These are phyloP conservation scores for Formica aserva DNA, from an alignment of 2,888 invertebrate species.

Conservation along the genomic window DNA sequence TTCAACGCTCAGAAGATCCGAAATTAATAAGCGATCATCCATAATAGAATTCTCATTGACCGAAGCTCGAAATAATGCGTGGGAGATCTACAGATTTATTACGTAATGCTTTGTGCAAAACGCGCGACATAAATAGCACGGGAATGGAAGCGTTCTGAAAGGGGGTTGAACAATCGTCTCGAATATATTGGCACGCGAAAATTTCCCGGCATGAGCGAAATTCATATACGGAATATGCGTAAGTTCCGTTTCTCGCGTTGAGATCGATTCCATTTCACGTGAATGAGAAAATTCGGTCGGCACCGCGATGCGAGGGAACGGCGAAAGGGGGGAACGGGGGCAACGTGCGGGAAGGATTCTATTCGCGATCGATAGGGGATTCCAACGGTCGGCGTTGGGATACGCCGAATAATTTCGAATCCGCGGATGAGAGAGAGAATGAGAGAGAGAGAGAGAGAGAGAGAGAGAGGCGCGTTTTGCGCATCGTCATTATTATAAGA, in stretches of 20 bases:
- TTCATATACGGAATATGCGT: slow-evolving; percentile 66
- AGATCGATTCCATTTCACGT: slow-evolving; percentile 58
- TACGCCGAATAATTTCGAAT: slow-evolving; percentile 48
- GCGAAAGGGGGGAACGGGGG: neutral
- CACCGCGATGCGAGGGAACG: neutral
- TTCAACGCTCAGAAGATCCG: neutral
- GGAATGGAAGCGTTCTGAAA: neutral
- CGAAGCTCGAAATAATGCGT: neutral
- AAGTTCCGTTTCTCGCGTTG: slow-evolving; percentile 60
- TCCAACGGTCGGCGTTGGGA: slow-evolving; percentile 32
- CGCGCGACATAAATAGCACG: slow-evolving; percentile 9
- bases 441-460: too few species aligned
- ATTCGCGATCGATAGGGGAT: slow-evolving; percentile 49
- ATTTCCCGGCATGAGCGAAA: slow-evolving; percentile 60
- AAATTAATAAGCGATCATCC: neutral
- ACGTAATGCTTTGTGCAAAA: neutral
- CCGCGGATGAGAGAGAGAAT: slow-evolving; percentile 6
- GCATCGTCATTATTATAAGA: slow-evolving; percentile 42
- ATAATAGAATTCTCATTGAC: neutral
- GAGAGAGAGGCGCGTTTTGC: neutral
- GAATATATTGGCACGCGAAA: slow-evolving; percentile 20
- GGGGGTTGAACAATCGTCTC: neutral
- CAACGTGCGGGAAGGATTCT: slow-evolving; percentile 50
- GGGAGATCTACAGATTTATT: slow-evolving; percentile 5
- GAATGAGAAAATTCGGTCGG: slow-evolving; percentile 56